Percentiles rank a stretch among this genome's conserved stretches.
Evolutionary conservation across 2,113 vertebrate genomes (phyloP).

Genomic region (Pseudopipra pipra): DNA sequence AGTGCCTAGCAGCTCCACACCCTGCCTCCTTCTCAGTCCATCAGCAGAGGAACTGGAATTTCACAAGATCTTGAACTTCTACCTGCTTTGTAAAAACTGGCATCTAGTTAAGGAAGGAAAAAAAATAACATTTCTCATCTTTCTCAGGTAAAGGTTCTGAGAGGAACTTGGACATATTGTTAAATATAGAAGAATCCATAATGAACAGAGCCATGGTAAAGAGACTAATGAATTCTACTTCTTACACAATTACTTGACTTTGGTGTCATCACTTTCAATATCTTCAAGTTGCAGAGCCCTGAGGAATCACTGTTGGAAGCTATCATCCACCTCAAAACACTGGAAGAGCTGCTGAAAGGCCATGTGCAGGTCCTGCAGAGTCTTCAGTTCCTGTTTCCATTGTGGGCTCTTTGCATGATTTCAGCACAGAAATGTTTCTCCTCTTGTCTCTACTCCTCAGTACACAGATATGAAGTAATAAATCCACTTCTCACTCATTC

Average conservation of each 20-base stretch:
- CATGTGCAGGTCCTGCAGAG: neutral
- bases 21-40: neutral
- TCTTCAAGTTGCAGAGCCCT: neutral
- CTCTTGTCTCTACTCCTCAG: neutral
- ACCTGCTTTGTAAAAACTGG: neutral
- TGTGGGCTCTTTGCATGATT: neutral
- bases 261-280: neutral
- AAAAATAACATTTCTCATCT: neutral
- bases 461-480: accelerated
- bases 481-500: neutral
- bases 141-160: neutral
- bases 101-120: neutral
- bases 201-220: neutral
- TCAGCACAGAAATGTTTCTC: neutral
- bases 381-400: neutral
- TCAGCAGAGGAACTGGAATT: neutral
- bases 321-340: neutral
- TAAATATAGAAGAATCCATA: neutral
- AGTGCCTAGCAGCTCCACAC: neutral
- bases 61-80: neutral
- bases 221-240: neutral
- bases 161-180: neutral
- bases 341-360: neutral
- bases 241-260: neutral
- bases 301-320: neutral